Percentiles rank a stretch among this genome's conserved stretches.
Evolutionary conservation across 2,113 vertebrate genomes (phyloP).

Genomic region (Microcebus ravelobensis): DNA sequence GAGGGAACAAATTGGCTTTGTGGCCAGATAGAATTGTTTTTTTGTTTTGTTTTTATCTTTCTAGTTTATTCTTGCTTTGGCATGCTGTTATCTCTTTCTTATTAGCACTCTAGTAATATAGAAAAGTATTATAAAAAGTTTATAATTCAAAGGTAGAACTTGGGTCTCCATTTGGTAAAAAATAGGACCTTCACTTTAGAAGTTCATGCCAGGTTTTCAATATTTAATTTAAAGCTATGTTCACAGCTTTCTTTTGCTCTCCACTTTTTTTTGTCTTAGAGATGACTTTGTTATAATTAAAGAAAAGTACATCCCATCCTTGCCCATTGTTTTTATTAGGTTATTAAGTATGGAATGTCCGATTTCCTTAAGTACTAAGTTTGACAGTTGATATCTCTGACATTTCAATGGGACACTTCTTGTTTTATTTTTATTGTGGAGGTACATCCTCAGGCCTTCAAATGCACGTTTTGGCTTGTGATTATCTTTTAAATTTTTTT

Average conservation of each 20-base stretch:
- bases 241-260: conserved; percentile 10
- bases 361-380: no score
- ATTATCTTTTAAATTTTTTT: no score
- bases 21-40: neutral
- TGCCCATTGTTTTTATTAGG: neutral
- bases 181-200: neutral
- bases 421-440: no score
- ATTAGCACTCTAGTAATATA: conserved; percentile 23
- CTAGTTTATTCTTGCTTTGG: conserved; percentile 20
- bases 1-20: neutral
- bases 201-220: conserved; percentile 3
- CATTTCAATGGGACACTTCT: no score
- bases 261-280: neutral
- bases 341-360: no score
- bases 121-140: conserved; percentile 14
- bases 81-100: neutral
- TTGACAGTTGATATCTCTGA: no score
- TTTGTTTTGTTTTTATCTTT: neutral
- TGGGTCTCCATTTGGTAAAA: neutral
- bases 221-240: conserved; percentile 38
- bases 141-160: conserved; percentile 19
- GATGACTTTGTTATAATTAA: conserved; percentile 17
- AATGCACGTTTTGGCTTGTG: no score
- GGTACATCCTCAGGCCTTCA: no score
- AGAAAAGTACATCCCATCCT: neutral